phyloP scores from a whole-genome alignment of 2,888 invertebrate species.

The Limnephilus lunatus region DNA sequence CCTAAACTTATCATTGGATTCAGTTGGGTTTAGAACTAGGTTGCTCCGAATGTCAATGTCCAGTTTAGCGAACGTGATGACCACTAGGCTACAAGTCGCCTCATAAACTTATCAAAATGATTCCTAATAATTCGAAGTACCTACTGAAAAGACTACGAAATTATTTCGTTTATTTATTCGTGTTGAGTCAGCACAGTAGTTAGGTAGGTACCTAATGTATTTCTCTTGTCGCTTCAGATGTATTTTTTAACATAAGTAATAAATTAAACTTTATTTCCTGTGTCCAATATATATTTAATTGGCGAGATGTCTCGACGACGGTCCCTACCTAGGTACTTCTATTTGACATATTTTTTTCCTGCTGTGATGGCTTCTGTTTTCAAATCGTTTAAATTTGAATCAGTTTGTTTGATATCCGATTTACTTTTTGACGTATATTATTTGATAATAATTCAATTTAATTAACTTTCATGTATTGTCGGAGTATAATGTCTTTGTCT shows the following conservation, averaged over 20 bases:
- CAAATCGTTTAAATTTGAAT: not conserved
- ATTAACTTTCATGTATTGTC: not conserved
- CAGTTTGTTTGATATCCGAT: not conserved
- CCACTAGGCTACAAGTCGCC: no score
- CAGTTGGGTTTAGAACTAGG: no score
- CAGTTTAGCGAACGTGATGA: no score
- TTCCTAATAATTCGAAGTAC: not conserved
- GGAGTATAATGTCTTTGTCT: not conserved
- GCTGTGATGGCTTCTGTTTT: not conserved
- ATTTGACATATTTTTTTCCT: not conserved
- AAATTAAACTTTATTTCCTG: no score
- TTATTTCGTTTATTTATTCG: not conserved
- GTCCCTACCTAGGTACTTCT: not conserved
- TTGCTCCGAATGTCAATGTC: no score
- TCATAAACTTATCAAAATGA: not conserved
- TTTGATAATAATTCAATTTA: not conserved
- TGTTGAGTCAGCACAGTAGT: not conserved
- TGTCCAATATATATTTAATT: not conserved
- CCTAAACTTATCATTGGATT: not conserved
- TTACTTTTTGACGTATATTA: not conserved
- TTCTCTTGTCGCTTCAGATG: no score
- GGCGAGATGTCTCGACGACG: not conserved
- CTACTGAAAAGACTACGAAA: not conserved
- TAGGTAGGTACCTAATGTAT: no score
- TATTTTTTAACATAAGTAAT: no score